A percentile compares a stretch with the other conserved stretches of the same genome.
Evolutionary conservation across 2,888 invertebrate species (phyloP).

Genomic region (Morpho achilles): DNA sequence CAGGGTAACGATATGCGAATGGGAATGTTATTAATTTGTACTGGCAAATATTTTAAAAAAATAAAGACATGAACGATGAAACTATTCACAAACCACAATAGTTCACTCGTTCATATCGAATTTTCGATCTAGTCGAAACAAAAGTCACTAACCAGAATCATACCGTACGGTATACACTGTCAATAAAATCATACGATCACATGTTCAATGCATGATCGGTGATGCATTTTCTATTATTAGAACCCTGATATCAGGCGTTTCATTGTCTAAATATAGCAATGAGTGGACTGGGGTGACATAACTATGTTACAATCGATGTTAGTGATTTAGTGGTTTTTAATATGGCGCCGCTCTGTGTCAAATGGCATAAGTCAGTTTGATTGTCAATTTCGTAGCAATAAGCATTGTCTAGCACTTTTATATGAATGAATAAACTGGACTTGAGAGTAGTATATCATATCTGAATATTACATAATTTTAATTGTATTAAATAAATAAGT

Average conservation of each 20-base stretch:
- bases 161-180: conserved; percentile 21
- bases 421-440: too few relatives aligned
- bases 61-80: too few relatives aligned
- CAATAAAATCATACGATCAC: conserved; percentile 30
- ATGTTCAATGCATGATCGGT: conserved; percentile 30
- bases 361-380: conserved; percentile 9
- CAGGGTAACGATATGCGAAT: too few relatives aligned
- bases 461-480: too few relatives aligned
- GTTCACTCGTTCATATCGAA: too few relatives aligned
- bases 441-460: not conserved
- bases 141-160: conserved; percentile 4
- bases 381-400: conserved; percentile 4
- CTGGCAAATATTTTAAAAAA: too few relatives aligned
- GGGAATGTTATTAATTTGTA: too few relatives aligned
- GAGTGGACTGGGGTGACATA: conserved; percentile 31
- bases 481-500: too few relatives aligned
- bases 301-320: conserved; percentile 12
- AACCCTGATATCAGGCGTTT: conserved; percentile 34
- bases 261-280: conserved; percentile 57
- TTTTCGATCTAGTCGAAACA: not conserved
- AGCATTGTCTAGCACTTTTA: too few relatives aligned
- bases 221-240: conserved; percentile 65
- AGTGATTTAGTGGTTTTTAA: conserved; percentile 13
- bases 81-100: too few relatives aligned
- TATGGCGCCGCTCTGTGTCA: conserved; percentile 9